Evolutionary conservation across 2,797 vertebrate genomes (phyloP).

Genomic region (Mormyrus proboscirostris): DNA sequence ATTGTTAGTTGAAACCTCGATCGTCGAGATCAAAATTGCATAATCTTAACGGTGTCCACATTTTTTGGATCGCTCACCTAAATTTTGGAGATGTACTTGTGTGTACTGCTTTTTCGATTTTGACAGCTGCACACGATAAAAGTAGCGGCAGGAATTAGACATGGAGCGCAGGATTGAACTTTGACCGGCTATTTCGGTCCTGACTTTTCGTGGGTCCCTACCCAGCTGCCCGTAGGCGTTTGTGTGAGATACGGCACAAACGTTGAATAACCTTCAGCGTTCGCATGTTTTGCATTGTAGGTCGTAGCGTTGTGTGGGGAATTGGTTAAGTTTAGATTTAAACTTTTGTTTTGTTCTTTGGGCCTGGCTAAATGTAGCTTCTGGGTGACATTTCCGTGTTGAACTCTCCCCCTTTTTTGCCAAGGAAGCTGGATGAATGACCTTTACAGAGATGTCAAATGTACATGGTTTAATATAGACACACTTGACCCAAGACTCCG

Average conservation of each 20-base stretch:
- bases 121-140: background rate
- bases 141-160: background rate
- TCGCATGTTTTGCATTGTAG: background rate
- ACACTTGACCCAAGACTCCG: constrained; percentile 51
- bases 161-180: background rate
- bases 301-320: background rate
- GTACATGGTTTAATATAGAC: constrained; percentile 60
- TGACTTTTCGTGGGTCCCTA: background rate
- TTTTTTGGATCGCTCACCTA: background rate
- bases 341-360: constrained; percentile 31
- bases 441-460: constrained; percentile 55
- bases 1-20: background rate
- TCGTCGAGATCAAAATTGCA: background rate
- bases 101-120: background rate
- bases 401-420: constrained; percentile 60
- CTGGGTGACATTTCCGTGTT: constrained; percentile 52
- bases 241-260: background rate
- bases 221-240: background rate
- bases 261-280: background rate
- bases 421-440: constrained; percentile 44
- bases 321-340: constrained; percentile 28
- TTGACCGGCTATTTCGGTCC: background rate
- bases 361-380: constrained; percentile 52
- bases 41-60: background rate
- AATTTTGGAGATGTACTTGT: background rate